Conservation (phyloP, 2,113 vertebrate species). For the Plotosus lineatus region DNA sequence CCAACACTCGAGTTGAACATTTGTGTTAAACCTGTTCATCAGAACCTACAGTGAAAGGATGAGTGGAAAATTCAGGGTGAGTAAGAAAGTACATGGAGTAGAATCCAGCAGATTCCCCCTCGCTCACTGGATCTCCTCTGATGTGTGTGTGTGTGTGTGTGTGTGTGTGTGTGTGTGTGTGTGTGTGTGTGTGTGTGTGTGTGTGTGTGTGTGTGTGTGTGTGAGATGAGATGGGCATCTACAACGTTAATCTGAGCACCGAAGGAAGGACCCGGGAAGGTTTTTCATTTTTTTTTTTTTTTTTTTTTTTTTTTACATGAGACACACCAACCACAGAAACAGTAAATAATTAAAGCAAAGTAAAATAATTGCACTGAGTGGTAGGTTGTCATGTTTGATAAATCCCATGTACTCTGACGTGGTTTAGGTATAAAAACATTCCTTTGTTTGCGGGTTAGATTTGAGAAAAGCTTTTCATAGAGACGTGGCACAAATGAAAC, state of each 20-base stretch:
- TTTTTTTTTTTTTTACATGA: neutral
- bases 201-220: neutral
- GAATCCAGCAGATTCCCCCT: conserved; percentile 8
- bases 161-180: neutral
- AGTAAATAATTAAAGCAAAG: neutral
- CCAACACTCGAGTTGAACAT: neutral
- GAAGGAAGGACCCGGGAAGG: neutral
- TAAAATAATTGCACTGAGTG: neutral
- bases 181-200: neutral
- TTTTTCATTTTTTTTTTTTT: neutral
- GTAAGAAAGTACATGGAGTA: neutral
- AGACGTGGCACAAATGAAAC: conserved; percentile 12
- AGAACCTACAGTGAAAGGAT: conserved; percentile 8
- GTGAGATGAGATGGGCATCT: neutral
- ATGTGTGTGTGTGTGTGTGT: neutral
- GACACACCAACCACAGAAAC: neutral
- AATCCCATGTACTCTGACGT: neutral
- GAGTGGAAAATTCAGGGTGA: neutral
- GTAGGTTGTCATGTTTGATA: neutral
- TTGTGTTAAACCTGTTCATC: neutral
- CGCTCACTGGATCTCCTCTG: neutral
- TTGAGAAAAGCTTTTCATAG: neutral
- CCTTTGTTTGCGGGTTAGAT: conserved; percentile 10
- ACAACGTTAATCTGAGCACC: neutral
- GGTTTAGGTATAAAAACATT: conserved; percentile 18